Evolutionary conservation across 2,113 vertebrate species (phyloP).

Genomic region (Clarias magur): DNA sequence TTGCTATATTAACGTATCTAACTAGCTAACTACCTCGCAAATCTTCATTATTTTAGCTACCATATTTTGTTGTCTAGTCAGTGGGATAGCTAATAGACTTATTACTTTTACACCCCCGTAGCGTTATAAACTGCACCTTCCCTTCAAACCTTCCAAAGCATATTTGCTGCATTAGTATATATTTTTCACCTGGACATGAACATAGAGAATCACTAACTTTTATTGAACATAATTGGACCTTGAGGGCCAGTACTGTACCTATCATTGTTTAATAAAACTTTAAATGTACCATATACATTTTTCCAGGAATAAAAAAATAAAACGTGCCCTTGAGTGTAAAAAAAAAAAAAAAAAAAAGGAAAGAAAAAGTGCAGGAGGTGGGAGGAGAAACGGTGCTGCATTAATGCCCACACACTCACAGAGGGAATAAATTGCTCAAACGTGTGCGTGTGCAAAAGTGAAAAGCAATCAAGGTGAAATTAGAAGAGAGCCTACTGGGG

Average conservation of each 20-base stretch:
- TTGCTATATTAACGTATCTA: not conserved
- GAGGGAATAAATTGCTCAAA: conserved; percentile 10
- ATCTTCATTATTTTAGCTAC: not conserved
- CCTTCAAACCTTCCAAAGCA: not conserved
- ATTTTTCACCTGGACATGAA: not conserved
- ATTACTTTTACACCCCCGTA: not conserved
- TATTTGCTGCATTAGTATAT: not conserved
- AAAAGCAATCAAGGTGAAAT: conserved; percentile 68
- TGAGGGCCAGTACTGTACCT: not conserved
- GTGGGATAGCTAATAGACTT: not conserved
- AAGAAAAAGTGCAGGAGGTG: not conserved
- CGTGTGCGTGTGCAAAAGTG: conserved; percentile 24
- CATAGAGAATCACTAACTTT: not conserved
- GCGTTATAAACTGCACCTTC: not conserved
- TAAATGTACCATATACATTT: not conserved
- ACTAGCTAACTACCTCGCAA: not conserved
- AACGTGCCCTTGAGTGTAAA: conserved; percentile 6
- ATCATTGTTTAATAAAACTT: not conserved
- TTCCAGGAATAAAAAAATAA: not conserved
- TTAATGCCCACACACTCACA: conserved; percentile 17
- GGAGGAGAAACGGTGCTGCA: conserved; percentile 12
- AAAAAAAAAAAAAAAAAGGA: too few species aligned
- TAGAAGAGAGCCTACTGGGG: conserved; percentile 56
- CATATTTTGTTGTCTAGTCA: not conserved
- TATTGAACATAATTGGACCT: not conserved